A percentile compares a stretch with the other conserved stretches of the same genome.
These are phyloP conservation scores for Hafferia zeledoni DNA, from an alignment of 2,797 vertebrate genomes.

Conservation along the genomic window DNA sequence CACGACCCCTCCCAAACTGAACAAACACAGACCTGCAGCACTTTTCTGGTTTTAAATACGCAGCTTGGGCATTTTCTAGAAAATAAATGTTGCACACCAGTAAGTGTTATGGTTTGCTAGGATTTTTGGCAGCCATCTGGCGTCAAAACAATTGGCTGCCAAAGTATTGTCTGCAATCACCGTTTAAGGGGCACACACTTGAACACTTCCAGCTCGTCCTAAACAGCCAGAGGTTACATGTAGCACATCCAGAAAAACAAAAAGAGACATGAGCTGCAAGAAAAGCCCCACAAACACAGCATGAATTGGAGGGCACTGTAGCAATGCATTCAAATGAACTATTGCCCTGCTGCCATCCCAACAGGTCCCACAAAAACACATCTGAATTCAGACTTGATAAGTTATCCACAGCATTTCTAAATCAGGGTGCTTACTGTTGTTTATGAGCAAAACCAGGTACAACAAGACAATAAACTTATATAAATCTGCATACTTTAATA, in stretches of 20 bases:
- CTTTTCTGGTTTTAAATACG: not conserved
- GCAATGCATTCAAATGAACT: not conserved
- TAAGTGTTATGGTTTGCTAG: not conserved
- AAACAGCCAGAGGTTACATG: not conserved
- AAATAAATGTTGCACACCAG: not conserved
- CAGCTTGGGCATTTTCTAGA: not conserved
- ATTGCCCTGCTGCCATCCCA: not conserved
- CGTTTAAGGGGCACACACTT: not conserved
- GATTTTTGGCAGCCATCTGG: not conserved
- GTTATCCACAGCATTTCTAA: not conserved
- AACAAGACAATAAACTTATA: not conserved
- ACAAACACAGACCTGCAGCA: not conserved
- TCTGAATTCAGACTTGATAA: not conserved
- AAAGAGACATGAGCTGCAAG: not conserved
- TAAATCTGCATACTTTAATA: not conserved
- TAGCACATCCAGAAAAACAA: not conserved
- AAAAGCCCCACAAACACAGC: not conserved
- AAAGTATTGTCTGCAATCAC: not conserved
- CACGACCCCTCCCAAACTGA: not conserved
- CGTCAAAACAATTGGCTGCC: not conserved
- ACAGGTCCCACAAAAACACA: not conserved
- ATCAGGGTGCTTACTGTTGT: not conserved
- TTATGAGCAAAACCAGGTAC: constrained; percentile 9
- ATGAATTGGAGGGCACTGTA: not conserved
- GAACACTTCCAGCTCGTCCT: not conserved